These are phyloP conservation scores for Elgaria multicarinata DNA, from an alignment of 2,113 vertebrate species.

Conservation along the genomic window DNA sequence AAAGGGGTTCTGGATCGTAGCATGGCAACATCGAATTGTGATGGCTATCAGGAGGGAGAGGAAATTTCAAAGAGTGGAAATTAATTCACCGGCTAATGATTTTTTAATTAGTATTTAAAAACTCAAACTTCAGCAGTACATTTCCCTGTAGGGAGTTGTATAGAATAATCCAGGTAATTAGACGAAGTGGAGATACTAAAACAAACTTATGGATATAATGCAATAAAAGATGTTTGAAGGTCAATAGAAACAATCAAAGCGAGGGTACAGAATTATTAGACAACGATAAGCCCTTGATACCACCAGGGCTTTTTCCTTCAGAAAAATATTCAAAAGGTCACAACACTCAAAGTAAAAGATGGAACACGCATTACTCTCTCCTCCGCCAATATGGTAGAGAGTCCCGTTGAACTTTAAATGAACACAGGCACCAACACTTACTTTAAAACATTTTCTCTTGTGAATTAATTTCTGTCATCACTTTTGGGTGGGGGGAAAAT, in stretches of 20 bases:
- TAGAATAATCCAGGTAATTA: constrained; percentile 78
- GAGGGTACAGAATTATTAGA: constrained; percentile 50
- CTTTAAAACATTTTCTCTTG: constrained; percentile 45
- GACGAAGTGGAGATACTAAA: constrained; percentile 72
- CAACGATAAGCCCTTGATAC: constrained; percentile 32
- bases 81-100: constrained; percentile 80
- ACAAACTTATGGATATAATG: constrained; percentile 68
- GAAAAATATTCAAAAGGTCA: constrained; percentile 22
- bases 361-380: background rate
- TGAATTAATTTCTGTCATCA: constrained; percentile 31
- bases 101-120: constrained; percentile 84
- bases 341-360: constrained; percentile 48
- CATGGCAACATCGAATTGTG: constrained; percentile 55
- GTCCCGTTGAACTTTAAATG: constrained; percentile 36
- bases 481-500: constrained; percentile 11
- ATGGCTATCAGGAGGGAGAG: constrained; percentile 72
- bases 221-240: constrained; percentile 72
- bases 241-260: constrained; percentile 57
- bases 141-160: constrained; percentile 74
- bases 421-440: constrained; percentile 30
- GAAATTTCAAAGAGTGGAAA: constrained; percentile 72
- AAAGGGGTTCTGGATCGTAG: constrained; percentile 52
- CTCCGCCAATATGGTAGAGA: background rate
- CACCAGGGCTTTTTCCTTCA: background rate
- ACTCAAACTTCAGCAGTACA: constrained; percentile 71